These are phyloP conservation scores for Epinephelus coioides DNA, from an alignment of 2,797 vertebrate genomes.

Conservation along the genomic window DNA sequence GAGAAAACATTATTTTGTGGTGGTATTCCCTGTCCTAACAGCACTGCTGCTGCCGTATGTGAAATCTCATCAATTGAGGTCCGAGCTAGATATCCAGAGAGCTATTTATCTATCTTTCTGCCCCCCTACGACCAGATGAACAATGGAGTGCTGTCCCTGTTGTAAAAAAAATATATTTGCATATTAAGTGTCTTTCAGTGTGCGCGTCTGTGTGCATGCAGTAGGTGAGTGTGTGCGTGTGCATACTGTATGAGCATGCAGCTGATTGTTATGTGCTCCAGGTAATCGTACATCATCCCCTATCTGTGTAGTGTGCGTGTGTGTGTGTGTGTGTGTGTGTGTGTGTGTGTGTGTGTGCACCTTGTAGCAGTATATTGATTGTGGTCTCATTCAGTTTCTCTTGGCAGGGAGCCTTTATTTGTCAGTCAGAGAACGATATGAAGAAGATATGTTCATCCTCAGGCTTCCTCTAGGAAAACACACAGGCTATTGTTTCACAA, in stretches of 20 bases:
- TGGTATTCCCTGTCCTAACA: conserved; percentile 83
- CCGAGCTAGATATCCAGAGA: conserved; percentile 73
- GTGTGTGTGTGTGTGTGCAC: conserved; percentile 27
- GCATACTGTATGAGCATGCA: conserved; percentile 72
- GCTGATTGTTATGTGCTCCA: conserved; percentile 79
- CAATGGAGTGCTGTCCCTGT: conserved; percentile 68
- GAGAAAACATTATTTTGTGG: conserved; percentile 88
- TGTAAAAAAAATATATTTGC: conserved; percentile 75
- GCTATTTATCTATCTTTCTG: conserved; percentile 74
- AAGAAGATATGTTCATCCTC: conserved; percentile 78
- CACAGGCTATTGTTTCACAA: conserved; percentile 72
- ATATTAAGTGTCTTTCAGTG: conserved; percentile 76
- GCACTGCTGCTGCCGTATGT: conserved; percentile 71
- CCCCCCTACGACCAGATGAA: conserved; percentile 57
- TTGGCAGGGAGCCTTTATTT: conserved; percentile 79
- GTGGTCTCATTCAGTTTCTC: conserved; percentile 81
- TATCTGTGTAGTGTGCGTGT: conserved; percentile 54
- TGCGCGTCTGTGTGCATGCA: conserved; percentile 15
- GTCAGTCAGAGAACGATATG: conserved; percentile 78
- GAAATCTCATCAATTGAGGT: conserved; percentile 78
- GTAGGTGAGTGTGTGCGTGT: conserved; percentile 29
- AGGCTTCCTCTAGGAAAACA: conserved; percentile 70
- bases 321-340: conserved; percentile 10
- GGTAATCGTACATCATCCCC: conserved; percentile 79
- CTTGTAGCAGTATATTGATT: conserved; percentile 84